Conservation (phyloP, 2,113 vertebrate species). For the Hiodon tergisus region DNA sequence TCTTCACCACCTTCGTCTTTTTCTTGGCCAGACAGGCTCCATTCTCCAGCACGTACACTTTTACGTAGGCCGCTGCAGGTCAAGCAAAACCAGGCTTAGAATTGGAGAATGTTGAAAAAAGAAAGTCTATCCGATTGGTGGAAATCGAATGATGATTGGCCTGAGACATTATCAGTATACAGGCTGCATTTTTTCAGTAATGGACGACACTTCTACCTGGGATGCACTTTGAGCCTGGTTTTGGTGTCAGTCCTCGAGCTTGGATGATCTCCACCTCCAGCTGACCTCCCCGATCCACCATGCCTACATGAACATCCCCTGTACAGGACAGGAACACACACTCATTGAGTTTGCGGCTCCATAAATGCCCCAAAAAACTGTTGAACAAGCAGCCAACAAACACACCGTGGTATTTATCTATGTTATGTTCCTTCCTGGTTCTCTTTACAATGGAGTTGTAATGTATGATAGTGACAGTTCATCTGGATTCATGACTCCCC, state of each 20-base stretch:
- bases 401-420: no score
- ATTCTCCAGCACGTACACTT: conserved; percentile 90
- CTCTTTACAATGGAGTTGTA: no score
- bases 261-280: conserved; percentile 94
- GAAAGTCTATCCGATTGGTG: neutral
- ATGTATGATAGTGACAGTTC: no score
- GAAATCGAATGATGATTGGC: neutral
- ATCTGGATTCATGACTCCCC: no score
- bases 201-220: conserved; percentile 65
- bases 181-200: neutral
- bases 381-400: no score
- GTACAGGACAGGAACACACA: neutral
- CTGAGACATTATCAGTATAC: neutral
- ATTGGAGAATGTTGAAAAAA: neutral
- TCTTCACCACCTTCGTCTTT: conserved; percentile 92
- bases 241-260: conserved; percentile 83
- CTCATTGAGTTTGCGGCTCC: neutral
- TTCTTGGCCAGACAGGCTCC: conserved; percentile 91
- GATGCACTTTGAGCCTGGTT: conserved; percentile 85
- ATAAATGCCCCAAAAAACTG: neutral
- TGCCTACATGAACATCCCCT: conserved; percentile 86
- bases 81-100: neutral
- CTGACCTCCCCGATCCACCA: conserved; percentile 87
- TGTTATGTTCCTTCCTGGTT: no score
- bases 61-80: conserved; percentile 82